Conservation (phyloP, 2,797 vertebrate species). For the Chiloscyllium punctatum region DNA sequence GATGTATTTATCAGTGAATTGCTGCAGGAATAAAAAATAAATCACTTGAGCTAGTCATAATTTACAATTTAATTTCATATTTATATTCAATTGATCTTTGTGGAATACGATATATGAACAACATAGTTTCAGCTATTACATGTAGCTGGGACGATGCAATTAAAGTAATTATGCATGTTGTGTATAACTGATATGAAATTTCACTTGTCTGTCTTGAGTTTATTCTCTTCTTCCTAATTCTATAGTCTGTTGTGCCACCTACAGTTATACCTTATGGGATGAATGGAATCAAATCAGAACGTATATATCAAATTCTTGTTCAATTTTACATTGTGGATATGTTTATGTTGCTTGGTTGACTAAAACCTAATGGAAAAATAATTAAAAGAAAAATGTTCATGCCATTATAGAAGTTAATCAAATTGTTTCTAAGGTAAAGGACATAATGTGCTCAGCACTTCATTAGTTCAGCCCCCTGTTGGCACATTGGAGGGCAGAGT, state of each 20-base stretch:
- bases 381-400: neutral
- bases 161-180: neutral
- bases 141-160: neutral
- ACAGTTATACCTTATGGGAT: neutral
- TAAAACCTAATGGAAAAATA: neutral
- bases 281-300: neutral
- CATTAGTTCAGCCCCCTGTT: neutral
- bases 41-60: neutral
- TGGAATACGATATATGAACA: neutral
- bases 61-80: neutral
- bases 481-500: too few species aligned
- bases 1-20: constrained; percentile 1
- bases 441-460: neutral
- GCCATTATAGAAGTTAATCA: neutral
- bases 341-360: neutral
- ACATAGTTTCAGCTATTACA: neutral
- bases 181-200: neutral
- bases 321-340: neutral
- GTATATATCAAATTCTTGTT: neutral
- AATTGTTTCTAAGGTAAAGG: neutral
- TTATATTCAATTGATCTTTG: neutral
- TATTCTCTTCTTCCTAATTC: neutral
- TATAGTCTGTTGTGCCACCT: neutral
- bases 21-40: neutral
- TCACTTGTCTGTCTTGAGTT: neutral